Base-by-base conservation (phyloP, 2,888 invertebrate genomes). In the Anorthoa munda region DNA sequence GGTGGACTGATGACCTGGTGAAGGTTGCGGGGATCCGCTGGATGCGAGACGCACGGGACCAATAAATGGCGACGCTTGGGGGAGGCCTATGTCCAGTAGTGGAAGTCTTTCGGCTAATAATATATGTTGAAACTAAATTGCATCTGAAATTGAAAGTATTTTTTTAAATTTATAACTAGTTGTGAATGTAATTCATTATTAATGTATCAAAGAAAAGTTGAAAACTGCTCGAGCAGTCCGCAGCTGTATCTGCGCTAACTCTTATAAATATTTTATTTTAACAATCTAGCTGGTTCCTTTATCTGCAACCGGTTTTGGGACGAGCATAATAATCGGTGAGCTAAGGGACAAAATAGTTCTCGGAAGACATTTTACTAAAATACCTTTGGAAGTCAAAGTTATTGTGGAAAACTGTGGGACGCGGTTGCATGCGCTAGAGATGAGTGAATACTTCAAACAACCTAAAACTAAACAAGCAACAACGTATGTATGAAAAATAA, bases 291-390 rank as follows among this genome's bases (percentile, higher is more conserved):
- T 93, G 58, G 92, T 96, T 21, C 95, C 97, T 9, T 86, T 98
- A 55, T 94, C 94, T 45, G 97, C 97, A 0, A 96, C 95, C 77
- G 98, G 98, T 18, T 92, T 97, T 59, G 98, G 98, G 4, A 97
- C 97, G 1, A 97, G 97, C 78, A 97, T 98, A 77, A 86, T 97
- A 39, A 97, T 97, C 18, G 97, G 97, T 60, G 97, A 98, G 1
- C 90, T 94, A 1, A 94, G 97, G 66, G 96, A 97, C 56, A 97
- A 96, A 31, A 93, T 97, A 65, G 92, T 97, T 77, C 95, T 98
- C 60, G 98, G 98, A 5, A 94, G 97, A 5, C 95, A 97, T 87
- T 97, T 98, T 86, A 97, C 97, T 83, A 97, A 96, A 88, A 93
- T 95, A 72, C 92, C 92, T 1, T 89, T 97, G 65, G 88, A 90